Base-by-base conservation (phyloP, 2,888 invertebrate species). In the Miltochrista miniata region DNA sequence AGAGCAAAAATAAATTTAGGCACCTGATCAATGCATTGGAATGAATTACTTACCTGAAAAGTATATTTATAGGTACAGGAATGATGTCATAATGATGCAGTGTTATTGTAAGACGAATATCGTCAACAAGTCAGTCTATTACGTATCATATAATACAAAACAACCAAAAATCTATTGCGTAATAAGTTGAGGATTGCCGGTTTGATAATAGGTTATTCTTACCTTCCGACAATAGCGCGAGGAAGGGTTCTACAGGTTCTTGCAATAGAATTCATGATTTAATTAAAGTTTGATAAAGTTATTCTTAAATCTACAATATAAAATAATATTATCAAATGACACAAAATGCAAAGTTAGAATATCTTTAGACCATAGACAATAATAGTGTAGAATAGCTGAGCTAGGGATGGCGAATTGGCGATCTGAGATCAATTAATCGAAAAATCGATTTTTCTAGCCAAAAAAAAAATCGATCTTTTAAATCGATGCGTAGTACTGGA, bases 171-270 rank as follows among this genome's bases (percentile, higher is more conserved):
- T 1, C 3, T 14, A 44, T 90, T 90, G 89, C 90, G 86, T 89
- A 89, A 48, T 43, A 13, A 29, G 15, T 2, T 7, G 1, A 37
- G 15, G 37, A 31, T 31, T 54, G 65, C 78, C 80, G 78, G 79
- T 60, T 2, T 18, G 9, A 29, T 35, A n/a, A 4, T 24, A 58
- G 37, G 41, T 15, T 44, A 55, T 49, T 51, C 83, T 81, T 70
- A 90, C 90, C 89, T 89, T 59, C 80, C 74, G 69, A 74, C 84
- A 53, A 72, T 61, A 64, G 81, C 79, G 39, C 85, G 84, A 42
- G 82, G 67, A 14, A 87, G 45, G 14, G 81, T 72, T 39, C 68
- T 71, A 53, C 85, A 43, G 12, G 77, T 72, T 68, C 70, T 81
- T 40, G 74, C 61, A 61, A 87, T 66, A 57, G 83, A 78, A 68